A percentile compares a stretch with the other conserved stretches of the same genome.
These are phyloP conservation scores for Vandiemenella viatica DNA, from an alignment of 2,888 invertebrate species.

Conservation along the genomic window DNA sequence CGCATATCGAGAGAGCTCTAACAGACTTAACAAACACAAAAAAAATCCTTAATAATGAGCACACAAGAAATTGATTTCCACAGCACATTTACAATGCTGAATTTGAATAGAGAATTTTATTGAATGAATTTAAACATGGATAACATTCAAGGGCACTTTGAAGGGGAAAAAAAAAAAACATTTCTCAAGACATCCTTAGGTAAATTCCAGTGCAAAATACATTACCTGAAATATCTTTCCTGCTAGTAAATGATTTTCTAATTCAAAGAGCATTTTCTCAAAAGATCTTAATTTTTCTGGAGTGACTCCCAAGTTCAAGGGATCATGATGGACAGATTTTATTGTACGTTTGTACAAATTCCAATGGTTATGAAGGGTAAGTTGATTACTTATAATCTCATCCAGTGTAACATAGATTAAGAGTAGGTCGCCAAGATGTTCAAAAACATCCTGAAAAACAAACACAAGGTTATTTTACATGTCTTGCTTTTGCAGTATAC, in stretches of 20 bases:
- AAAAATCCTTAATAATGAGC: too few relatives aligned
- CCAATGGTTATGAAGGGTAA: slow-evolving; percentile 54
- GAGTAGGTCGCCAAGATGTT: slow-evolving; percentile 32
- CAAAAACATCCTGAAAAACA: slow-evolving; percentile 29
- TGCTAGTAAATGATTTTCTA: slow-evolving; percentile 40
- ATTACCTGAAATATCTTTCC: slow-evolving; percentile 55
- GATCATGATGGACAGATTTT: slow-evolving; percentile 48
- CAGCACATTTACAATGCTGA: too few relatives aligned
- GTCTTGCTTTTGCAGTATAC: background rate
- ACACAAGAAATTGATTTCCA: too few relatives aligned
- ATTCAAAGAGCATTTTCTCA: slow-evolving; percentile 51
- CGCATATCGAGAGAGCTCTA: too few relatives aligned
- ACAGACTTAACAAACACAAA: too few relatives aligned
- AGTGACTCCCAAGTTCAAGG: slow-evolving; percentile 41
- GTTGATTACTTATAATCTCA: slow-evolving; percentile 40
- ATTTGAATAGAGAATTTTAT: too few relatives aligned
- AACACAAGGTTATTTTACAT: slow-evolving; percentile 15
- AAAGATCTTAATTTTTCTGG: slow-evolving; percentile 49
- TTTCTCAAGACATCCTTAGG: background rate
- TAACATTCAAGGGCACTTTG: background rate
- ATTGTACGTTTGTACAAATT: slow-evolving; percentile 58
- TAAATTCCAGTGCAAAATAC: background rate
- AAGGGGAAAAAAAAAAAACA: background rate
- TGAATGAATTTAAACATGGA: background rate
- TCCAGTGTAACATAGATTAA: slow-evolving; percentile 45